A percentile compares a stretch with the other conserved stretches of the same genome.
These are phyloP conservation scores for Chloroceryle inda DNA, from an alignment of 2,797 vertebrate genomes.

Conservation along the genomic window DNA sequence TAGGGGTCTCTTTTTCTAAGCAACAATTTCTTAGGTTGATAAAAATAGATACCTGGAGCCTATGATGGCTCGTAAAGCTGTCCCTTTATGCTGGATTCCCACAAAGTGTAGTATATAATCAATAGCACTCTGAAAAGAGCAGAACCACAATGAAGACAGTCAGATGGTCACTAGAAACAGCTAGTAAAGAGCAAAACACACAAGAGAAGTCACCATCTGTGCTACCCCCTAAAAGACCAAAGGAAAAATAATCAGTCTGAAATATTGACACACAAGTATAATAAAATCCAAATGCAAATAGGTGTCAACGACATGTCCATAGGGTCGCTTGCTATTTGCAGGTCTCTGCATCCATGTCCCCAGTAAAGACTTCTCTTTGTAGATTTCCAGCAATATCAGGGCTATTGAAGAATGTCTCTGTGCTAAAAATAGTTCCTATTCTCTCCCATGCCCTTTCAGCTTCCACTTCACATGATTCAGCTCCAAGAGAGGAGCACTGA, in stretches of 20 bases:
- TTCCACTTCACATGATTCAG: constrained; percentile 30
- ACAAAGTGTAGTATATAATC: neutral
- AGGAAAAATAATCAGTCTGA: neutral
- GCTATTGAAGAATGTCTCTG: constrained; percentile 12
- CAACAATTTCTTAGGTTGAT: constrained; percentile 8
- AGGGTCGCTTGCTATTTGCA: neutral
- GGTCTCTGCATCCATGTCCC: neutral
- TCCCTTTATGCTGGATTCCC: neutral
- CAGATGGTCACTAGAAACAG: neutral
- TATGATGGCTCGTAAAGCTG: neutral
- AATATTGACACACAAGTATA: neutral
- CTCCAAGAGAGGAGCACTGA: constrained; percentile 42
- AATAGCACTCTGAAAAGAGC: neutral
- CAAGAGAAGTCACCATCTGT: neutral
- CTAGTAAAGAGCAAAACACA: neutral
- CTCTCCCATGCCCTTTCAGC: constrained; percentile 49
- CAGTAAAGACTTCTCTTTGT: neutral
- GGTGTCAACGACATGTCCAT: neutral
- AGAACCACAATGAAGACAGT: neutral
- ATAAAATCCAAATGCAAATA: constrained; percentile 24
- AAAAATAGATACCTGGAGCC: constrained; percentile 38
- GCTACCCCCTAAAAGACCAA: neutral
- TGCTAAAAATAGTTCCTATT: constrained; percentile 58
- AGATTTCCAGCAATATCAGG: constrained; percentile 5
- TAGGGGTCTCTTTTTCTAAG: constrained; percentile 27